phyloP scores from a whole-genome alignment of 1,140 invertebrate genomes.

The Bradysia coprophila region DNA sequence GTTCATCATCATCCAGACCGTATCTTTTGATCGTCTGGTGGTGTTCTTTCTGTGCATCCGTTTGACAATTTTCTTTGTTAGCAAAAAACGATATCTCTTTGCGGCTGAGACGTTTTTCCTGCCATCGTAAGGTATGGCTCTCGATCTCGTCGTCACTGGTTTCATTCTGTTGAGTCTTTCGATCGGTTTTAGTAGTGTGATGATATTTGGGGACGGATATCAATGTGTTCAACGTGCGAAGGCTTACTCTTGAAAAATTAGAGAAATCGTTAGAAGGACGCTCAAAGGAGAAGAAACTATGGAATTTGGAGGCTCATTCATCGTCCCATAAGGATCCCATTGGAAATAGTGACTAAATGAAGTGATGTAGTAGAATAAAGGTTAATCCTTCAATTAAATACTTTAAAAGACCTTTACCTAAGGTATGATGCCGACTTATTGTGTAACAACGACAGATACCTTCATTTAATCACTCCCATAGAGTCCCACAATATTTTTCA shows the following conservation, averaged over 20 bases:
- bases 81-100: slow-evolving; percentile 10
- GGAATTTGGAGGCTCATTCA: not conserved
- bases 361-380: too few relatives aligned
- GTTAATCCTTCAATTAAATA: too few relatives aligned
- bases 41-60: slow-evolving; percentile 12
- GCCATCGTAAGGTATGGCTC: slow-evolving; percentile 10
- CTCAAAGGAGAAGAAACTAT: too few relatives aligned
- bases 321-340: not conserved
- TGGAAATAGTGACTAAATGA: too few relatives aligned
- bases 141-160: not conserved
- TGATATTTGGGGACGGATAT: slow-evolving; percentile 17
- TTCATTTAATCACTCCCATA: too few relatives aligned
- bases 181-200: too few relatives aligned
- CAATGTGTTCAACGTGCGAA: slow-evolving; percentile 15
- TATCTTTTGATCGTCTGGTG: slow-evolving; percentile 5
- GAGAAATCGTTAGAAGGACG: not conserved
- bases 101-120: slow-evolving; percentile 16
- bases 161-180: not conserved
- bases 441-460: too few relatives aligned
- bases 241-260: slow-evolving; percentile 8
- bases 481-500: too few relatives aligned
- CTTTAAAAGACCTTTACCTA: too few relatives aligned
- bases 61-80: slow-evolving; percentile 8
- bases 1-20: not conserved
- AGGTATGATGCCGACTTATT: too few relatives aligned